Evolutionary conservation across 2,888 invertebrate species (phyloP).

Genomic region (Pasiphila rectangulata): DNA sequence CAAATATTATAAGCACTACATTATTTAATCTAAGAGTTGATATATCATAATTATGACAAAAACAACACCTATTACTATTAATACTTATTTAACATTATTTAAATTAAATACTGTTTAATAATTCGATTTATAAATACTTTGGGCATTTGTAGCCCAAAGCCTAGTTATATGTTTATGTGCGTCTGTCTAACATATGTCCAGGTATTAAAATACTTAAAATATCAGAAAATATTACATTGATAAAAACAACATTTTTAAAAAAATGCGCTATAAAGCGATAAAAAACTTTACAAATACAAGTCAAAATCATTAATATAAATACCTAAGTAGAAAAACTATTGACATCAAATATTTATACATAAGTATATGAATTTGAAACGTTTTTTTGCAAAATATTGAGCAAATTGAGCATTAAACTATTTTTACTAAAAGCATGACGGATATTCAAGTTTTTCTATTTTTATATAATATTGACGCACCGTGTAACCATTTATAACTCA

Average conservation of each 20-base stretch:
- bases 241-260: slow-evolving; percentile 33
- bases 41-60: slow-evolving; percentile 33
- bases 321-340: slow-evolving; percentile 55
- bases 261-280: slow-evolving; percentile 42
- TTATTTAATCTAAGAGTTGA: slow-evolving; percentile 43
- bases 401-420: slow-evolving; percentile 63
- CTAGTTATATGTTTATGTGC: slow-evolving; percentile 29
- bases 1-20: slow-evolving; percentile 68
- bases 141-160: slow-evolving; percentile 16
- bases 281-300: slow-evolving; percentile 29
- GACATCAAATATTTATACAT: slow-evolving; percentile 36
- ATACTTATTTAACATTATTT: slow-evolving; percentile 24
- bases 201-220: slow-evolving; percentile 19
- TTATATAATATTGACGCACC: slow-evolving; percentile 17
- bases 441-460: slow-evolving; percentile 33
- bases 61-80: slow-evolving; percentile 31
- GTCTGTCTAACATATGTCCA: slow-evolving; percentile 30
- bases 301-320: slow-evolving; percentile 34
- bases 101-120: slow-evolving; percentile 21
- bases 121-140: slow-evolving; percentile 22
- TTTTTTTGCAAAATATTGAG: slow-evolving; percentile 67
- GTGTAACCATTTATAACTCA: slow-evolving; percentile 15
- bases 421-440: slow-evolving; percentile 48
- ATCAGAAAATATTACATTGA: slow-evolving; percentile 25
- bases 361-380: slow-evolving; percentile 33